Base-by-base conservation (phyloP, 2,797 vertebrate genomes). In the Corythornis leucogaster region DNA sequence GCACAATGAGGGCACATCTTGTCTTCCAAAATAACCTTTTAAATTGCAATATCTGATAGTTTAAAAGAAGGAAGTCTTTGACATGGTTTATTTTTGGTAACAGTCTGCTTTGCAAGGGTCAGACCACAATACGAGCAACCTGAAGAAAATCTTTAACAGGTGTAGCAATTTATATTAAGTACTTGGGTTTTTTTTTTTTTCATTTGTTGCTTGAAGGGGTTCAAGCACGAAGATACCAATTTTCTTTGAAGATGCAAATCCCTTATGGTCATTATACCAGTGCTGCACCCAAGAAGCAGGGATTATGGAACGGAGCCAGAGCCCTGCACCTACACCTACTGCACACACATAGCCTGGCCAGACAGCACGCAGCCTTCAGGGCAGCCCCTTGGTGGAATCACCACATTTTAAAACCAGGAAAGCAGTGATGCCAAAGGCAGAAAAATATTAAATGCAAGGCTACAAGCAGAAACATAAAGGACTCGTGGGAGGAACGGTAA, bases 1-100 rank as follows among this genome's bases (percentile, higher is more conserved):
- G 15, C 42, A 42, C 58, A 11, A 0, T 0, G 1, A 67, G 30
- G 58, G 15, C 3, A 8, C 15, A 8, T 4, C 68, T 38, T 11
- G 17, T 28, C 76, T 78, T 50, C 54, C 76, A 62, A 70, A 89
- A 70, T 5, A 19, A 18, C 33, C 3, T 8, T 74, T 77, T 14
- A 11, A 57, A 68, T 3, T 10, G 18, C 26, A 54, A 2, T 53
- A 35, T 20, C 53, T 61, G 15, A 20, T 70, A 53, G 12, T 45
- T 62, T 45, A 9, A n/a, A 30, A 50, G 46, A 42, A 7, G 48
- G 4, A 15, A 9, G 8, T 6, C 53, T 77, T 46, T 15, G 53
- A 38, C 1, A 3, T 18, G 16, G 17, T 77, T 80, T 84, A 73
- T 57, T 92, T 84, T 77, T 38, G 30, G 43, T 31, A 62, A 22